Evolutionary conservation across 1,140 invertebrate species (phyloP).

Genomic region (Polypedilum vanderplanki): DNA sequence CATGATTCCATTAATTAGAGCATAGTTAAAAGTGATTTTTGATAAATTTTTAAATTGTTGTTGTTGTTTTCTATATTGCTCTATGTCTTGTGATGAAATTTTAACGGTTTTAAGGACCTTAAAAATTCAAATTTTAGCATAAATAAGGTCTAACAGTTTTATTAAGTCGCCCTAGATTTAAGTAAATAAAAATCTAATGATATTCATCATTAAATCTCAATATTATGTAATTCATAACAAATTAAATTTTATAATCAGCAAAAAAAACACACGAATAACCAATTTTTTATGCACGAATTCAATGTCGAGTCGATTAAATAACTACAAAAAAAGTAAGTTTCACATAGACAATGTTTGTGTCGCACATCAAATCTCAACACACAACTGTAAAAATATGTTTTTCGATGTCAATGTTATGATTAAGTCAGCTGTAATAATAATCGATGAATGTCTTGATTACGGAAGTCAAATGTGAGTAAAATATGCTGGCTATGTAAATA

Average conservation of each 20-base stretch:
- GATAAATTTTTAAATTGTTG: too few species aligned
- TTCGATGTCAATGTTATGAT: constrained; percentile 26
- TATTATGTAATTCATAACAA: not conserved
- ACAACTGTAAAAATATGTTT: not conserved
- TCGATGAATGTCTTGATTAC: not conserved
- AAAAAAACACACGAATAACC: not conserved
- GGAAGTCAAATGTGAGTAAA: not conserved
- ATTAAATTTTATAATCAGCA: not conserved
- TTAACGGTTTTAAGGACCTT: too few species aligned
- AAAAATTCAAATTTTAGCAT: too few species aligned
- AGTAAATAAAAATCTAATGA: too few species aligned
- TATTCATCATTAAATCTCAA: not conserved
- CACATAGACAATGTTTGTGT: not conserved
- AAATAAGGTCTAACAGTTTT: too few species aligned
- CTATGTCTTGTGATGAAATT: too few species aligned
- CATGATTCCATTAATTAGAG: too few species aligned
- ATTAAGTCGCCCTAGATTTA: too few species aligned
- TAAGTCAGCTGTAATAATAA: constrained; percentile 19
- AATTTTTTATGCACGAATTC: not conserved
- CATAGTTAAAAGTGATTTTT: too few species aligned
- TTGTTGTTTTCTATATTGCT: too few species aligned
- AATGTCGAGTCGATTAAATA: not conserved
- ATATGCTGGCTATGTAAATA: too few species aligned
- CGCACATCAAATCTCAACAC: not conserved
- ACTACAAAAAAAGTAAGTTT: not conserved